Percentiles rank a stretch among this genome's conserved stretches.
These are phyloP conservation scores for Ichneumoninae sp. DNA, from an alignment of 2,888 invertebrate genomes.

Conservation along the genomic window DNA sequence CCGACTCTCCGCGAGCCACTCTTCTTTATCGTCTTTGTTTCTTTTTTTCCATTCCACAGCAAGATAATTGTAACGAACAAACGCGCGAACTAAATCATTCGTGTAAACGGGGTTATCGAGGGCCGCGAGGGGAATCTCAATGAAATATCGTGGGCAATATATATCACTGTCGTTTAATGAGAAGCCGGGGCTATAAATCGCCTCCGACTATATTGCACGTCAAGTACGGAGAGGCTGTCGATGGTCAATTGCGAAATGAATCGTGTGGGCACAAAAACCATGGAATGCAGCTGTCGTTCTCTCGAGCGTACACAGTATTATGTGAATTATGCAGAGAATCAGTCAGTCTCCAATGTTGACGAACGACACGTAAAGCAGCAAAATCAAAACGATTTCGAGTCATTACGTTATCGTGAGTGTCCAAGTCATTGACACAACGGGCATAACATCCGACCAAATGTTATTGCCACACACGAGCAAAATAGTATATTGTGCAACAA, in stretches of 20 bases:
- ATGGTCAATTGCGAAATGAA: slow-evolving; percentile 61
- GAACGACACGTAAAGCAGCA: neutral
- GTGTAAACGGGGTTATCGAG: slow-evolving; percentile 49
- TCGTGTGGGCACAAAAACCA: slow-evolving; percentile 51
- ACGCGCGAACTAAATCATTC: slow-evolving; percentile 47
- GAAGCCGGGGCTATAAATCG: slow-evolving; percentile 56
- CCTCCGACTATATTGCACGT: slow-evolving; percentile 51
- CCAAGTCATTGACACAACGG: slow-evolving; percentile 11
- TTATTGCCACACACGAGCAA: neutral
- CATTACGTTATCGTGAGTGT: neutral
- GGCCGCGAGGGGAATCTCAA: slow-evolving; percentile 46
- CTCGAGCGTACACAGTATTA: slow-evolving; percentile 36
- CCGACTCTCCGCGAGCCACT: neutral
- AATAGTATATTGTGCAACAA: no score
- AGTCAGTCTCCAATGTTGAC: neutral
- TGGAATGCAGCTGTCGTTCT: slow-evolving; percentile 58
- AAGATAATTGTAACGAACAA: slow-evolving; percentile 38
- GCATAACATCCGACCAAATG: neutral
- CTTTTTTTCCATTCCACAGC: slow-evolving; percentile 1
- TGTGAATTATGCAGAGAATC: slow-evolving; percentile 55
- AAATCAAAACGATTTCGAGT: neutral
- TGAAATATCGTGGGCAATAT: slow-evolving; percentile 52
- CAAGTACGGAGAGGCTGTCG: slow-evolving; percentile 49
- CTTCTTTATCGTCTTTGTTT: neutral
- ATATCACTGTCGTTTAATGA: slow-evolving; percentile 45